Conservation (phyloP, 2,113 vertebrate genomes). For the Trogon surrucura region DNA sequence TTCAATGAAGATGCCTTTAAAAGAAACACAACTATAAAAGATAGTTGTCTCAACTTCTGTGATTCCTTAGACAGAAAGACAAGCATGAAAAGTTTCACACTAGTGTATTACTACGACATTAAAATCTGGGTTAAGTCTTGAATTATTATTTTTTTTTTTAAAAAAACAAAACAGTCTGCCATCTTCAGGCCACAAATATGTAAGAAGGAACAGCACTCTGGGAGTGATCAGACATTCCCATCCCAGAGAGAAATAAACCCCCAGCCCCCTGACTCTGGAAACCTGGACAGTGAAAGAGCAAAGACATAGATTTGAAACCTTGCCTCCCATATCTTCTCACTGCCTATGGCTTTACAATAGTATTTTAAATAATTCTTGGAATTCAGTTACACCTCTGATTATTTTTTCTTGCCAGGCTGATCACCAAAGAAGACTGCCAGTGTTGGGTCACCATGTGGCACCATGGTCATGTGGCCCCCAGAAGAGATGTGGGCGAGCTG, state of each 20-base stretch:
- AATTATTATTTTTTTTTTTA: neutral
- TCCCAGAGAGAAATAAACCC: neutral
- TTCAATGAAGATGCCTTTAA: neutral
- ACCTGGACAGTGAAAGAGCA: neutral
- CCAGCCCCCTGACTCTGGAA: neutral
- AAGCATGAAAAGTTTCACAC: neutral
- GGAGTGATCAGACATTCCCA: neutral
- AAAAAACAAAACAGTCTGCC: neutral
- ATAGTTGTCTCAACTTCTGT: neutral
- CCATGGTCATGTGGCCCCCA: neutral
- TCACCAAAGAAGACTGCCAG: neutral
- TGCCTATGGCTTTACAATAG: neutral
- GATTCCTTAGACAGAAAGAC: neutral
- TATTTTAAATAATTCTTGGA: neutral
- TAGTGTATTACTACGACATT: neutral
- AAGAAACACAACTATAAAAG: neutral
- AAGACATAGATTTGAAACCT: neutral
- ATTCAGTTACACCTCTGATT: neutral
- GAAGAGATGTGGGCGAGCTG: neutral
- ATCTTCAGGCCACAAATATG: neutral
- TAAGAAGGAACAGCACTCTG: neutral
- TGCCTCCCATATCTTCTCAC: neutral
- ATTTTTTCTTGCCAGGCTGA: neutral
- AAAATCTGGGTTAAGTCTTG: neutral
- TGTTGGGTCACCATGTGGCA: neutral